Conservation (phyloP, 2,113 vertebrate species). For the Catagonus wagneri region DNA sequence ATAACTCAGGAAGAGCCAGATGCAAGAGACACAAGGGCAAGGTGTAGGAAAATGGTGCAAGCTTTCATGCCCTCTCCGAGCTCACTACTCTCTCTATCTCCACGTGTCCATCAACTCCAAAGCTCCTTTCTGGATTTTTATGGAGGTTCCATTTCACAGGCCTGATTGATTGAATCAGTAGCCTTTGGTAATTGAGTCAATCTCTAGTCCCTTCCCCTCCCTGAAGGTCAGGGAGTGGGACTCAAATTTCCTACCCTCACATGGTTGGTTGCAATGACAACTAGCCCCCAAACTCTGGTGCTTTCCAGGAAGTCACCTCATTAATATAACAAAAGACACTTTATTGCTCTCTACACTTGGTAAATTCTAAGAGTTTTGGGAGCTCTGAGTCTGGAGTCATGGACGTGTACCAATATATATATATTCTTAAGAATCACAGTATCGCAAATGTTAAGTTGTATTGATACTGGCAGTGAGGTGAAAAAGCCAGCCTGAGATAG, state of each 20-base stretch:
- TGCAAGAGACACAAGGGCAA: not conserved
- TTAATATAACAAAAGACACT: not conserved
- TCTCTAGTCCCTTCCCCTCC: not conserved
- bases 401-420: not conserved
- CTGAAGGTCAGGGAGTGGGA: not conserved
- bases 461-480: not conserved
- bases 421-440: not conserved
- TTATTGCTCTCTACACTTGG: not conserved
- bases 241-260: not conserved
- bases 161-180: not conserved
- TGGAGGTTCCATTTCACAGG: not conserved
- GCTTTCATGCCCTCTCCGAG: not conserved
- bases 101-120: not conserved
- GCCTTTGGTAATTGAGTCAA: not conserved
- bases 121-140: not conserved
- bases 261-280: not conserved
- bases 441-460: not conserved
- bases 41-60: not conserved
- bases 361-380: not conserved
- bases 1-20: not conserved
- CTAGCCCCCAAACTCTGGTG: not conserved
- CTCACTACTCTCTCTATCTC: not conserved
- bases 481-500: not conserved
- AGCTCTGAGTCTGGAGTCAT: not conserved
- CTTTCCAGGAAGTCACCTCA: not conserved